Evolutionary conservation across 2,113 vertebrate species (phyloP), one percentile per base, ranked within the genome.

Genomic region (Reinhardtius hippoglossoides): DNA sequence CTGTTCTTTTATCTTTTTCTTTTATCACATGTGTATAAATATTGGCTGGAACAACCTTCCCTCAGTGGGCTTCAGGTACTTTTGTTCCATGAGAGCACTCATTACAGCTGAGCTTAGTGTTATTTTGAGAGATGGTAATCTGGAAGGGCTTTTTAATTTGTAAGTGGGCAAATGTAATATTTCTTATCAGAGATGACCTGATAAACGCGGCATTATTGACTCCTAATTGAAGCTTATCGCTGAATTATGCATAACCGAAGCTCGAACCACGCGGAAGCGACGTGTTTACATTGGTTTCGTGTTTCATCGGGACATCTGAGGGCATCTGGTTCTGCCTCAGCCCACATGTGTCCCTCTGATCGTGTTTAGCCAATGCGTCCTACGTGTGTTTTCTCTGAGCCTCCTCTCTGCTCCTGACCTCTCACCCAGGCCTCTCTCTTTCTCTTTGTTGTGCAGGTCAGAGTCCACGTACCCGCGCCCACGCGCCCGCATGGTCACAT

Each of bases 391-490:
- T 92, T 91, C 71, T 61, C 84, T 85, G 79, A 80, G 89, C 82
- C 76, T 73, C 73, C 80, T 87, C 87, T 86, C 84, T 83, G 64
- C 46, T 70, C 57, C 62, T 84, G 90, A 94, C 91, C 93, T 93
- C 84, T 94, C 79, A 92, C 92, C 89, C 82, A 3, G 56, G 20
- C 78, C 88, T 89, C 85, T 90, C 85, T 82, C 62, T 79, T 70
- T 81, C 16, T 77, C 91, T 91, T 91, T 93, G 91, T 92, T 93
- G 92, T 94, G 83, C 78, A 93, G 93, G 93, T 93, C 89, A 92
- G 82, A 93, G 92, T 90, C 83, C 78, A 73, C 4, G 67, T 56
- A 73, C 81, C 83, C 77, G 15, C 62, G 56, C 83, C 91, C 74
- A 83, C 85, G n/a, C 69, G 80, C 79, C 89, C 78, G 65, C 89